Evolutionary conservation across 37 sponge, comb jelly and placozoan genomes (phyloP).

Genomic region (Geodia barretti): DNA sequence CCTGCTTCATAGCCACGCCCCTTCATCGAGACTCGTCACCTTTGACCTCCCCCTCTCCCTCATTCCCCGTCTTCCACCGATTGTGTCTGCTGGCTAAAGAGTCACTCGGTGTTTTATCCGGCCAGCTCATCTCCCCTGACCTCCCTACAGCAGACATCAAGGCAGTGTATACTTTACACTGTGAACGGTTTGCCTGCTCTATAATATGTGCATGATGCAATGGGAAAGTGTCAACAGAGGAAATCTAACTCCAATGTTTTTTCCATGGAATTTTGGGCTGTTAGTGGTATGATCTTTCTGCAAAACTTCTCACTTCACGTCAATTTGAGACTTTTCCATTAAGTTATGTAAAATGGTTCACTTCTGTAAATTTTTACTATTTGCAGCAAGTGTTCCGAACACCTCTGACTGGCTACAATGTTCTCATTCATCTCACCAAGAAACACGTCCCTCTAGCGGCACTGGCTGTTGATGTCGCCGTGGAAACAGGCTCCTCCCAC

Average conservation of each 20-base stretch:
- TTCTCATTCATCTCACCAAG: slow-evolving; percentile 76
- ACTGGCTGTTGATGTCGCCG: slow-evolving; percentile 57
- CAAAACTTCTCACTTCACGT: neutral
- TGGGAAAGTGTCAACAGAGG: no score
- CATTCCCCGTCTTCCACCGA: slow-evolving; percentile 40
- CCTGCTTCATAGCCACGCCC: slow-evolving; percentile 81
- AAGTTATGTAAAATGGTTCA: neutral
- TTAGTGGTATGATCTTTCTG: slow-evolving; percentile 22
- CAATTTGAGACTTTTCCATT: neutral
- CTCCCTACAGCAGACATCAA: neutral
- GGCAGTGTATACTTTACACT: neutral
- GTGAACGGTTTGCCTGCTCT: neutral
- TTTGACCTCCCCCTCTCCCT: slow-evolving; percentile 35
- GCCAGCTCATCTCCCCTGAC: neutral
- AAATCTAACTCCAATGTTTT: no score
- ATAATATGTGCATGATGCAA: neutral
- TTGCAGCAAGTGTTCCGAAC: slow-evolving; percentile 82
- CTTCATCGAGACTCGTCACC: slow-evolving; percentile 48
- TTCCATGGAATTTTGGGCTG: no score
- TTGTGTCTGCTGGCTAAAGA: slow-evolving; percentile 47
- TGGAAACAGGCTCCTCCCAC: slow-evolving; percentile 19
- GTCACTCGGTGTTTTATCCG: slow-evolving; percentile 42
- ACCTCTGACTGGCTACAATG: slow-evolving; percentile 78
- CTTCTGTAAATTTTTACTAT: neutral
- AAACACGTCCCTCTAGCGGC: slow-evolving; percentile 48